A percentile compares a stretch with the other conserved stretches of the same genome.
These are phyloP conservation scores for Sciurus vulgaris DNA, from an alignment of 2,797 vertebrate species.

Conservation along the genomic window DNA sequence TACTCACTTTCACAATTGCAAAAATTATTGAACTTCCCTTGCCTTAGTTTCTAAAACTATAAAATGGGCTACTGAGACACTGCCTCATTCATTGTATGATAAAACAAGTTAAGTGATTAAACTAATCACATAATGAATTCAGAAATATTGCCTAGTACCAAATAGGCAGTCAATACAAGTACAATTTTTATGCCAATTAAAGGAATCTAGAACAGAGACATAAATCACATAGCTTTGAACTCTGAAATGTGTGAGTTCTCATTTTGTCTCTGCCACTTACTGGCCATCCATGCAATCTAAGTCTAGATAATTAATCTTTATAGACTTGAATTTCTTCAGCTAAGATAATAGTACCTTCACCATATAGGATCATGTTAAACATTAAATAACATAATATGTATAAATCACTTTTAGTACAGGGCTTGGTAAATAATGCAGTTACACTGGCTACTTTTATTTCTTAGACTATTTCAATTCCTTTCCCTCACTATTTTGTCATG, in stretches of 20 bases:
- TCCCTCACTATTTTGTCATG: conserved; percentile 15
- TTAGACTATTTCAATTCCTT: not conserved
- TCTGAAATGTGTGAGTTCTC: conserved; percentile 21
- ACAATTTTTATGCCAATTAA: not conserved
- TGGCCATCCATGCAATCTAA: not conserved
- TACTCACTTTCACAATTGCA: not conserved
- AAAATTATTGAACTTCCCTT: conserved; percentile 1
- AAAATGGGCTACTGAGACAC: not conserved
- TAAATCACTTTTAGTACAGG: conserved; percentile 19
- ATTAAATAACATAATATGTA: conserved; percentile 18
- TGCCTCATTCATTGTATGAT: not conserved
- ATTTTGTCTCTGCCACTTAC: conserved; percentile 18
- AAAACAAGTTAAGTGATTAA: not conserved
- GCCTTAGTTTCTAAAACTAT: conserved; percentile 48
- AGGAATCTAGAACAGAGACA: not conserved
- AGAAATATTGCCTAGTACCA: not conserved
- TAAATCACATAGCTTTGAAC: conserved; percentile 5
- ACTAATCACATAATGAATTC: conserved; percentile 3
- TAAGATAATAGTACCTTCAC: conserved; percentile 39
- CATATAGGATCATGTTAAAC: not conserved
- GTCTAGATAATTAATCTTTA: conserved; percentile 16
- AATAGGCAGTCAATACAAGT: conserved; percentile 12
- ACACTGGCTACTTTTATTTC: conserved; percentile 41
- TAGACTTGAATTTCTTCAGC: conserved; percentile 43
- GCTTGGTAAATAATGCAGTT: not conserved